A percentile compares a stretch with the other conserved stretches of the same genome.
These are phyloP conservation scores for Silurus glanis DNA, from an alignment of 2,113 vertebrate species.

Conservation along the genomic window DNA sequence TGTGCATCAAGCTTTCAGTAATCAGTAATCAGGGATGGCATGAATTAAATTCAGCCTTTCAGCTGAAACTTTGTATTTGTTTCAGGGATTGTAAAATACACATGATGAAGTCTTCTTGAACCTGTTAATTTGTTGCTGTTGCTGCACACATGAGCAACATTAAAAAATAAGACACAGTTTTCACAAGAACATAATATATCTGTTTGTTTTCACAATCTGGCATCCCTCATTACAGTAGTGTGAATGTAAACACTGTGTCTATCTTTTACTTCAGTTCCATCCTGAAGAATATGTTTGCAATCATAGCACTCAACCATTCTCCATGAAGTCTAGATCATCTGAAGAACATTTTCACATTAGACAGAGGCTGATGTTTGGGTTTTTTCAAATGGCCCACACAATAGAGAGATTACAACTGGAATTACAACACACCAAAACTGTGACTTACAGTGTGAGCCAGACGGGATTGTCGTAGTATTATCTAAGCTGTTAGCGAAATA, in stretches of 20 bases:
- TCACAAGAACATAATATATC: background rate
- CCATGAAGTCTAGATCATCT: constrained; percentile 41
- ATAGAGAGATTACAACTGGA: constrained; percentile 17
- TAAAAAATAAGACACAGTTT: background rate
- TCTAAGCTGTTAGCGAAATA: constrained; percentile 55
- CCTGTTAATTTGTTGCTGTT: background rate
- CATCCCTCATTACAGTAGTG: background rate
- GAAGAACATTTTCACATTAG: constrained; percentile 36
- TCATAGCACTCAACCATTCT: background rate
- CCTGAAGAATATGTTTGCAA: background rate
- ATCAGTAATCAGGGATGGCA: background rate
- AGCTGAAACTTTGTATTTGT: background rate
- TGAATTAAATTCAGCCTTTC: background rate
- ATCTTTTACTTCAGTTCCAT: background rate
- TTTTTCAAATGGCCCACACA: constrained; percentile 20
- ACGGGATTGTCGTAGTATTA: constrained; percentile 53
- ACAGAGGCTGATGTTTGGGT: constrained; percentile 40
- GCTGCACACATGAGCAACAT: background rate
- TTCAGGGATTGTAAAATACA: background rate
- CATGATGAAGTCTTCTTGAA: background rate
- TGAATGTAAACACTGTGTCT: background rate
- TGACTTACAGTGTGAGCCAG: constrained; percentile 23
- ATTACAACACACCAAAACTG: constrained; percentile 18
- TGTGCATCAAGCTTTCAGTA: background rate
- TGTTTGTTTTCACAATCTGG: background rate